Base-by-base conservation (phyloP, 2,113 vertebrate genomes). In the Prinia subflava region DNA sequence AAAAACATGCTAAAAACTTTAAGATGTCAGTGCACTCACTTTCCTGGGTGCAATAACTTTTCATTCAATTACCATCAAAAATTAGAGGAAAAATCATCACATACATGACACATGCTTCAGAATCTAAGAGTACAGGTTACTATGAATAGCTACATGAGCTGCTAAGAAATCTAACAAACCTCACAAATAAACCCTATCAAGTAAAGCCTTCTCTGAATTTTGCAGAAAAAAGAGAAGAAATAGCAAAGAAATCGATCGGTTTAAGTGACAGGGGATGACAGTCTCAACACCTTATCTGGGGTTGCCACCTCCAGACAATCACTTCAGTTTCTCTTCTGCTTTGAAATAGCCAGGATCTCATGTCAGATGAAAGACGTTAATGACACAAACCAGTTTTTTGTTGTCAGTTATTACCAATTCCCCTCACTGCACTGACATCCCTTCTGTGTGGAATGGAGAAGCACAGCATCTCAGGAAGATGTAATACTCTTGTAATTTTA, bases 41-140 rank as follows among this genome's bases (percentile, higher is more conserved):
- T 84, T 67, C 46, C 57, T 13, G 57, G 25, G 39, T 56, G 12
- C n/a, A 82, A 74, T 39, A 77, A 76, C 21, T 88, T 96, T 88
- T 91, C 53, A 88, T 90, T 76, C 84, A 89, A 89, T 92, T 92
- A 87, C 20, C 64, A 39, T 84, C 41, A 85, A 85, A 94, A 91
- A 44, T 33, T 33, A 80, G 42, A 79, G 39, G 37, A 62, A 81
- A 93, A 87, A 18, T n/a, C 8, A 86, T 39, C 46, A 83, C 42
- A 71, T 37, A n/a, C 16, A 23, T 31, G 70, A 57, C 13, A 41
- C 14, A 15, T 39, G 44, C 41, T 57, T 88, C 47, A 92, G 68
- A 71, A 94, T 60, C 42, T 25, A 67, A 75, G 37, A 52, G 44
- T 55, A 92, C 7, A 50, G 75, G 49, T 95, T 85, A 89, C 63